Evolutionary conservation across 2,113 vertebrate species (phyloP).

Genomic region (Neofelis nebulosa): DNA sequence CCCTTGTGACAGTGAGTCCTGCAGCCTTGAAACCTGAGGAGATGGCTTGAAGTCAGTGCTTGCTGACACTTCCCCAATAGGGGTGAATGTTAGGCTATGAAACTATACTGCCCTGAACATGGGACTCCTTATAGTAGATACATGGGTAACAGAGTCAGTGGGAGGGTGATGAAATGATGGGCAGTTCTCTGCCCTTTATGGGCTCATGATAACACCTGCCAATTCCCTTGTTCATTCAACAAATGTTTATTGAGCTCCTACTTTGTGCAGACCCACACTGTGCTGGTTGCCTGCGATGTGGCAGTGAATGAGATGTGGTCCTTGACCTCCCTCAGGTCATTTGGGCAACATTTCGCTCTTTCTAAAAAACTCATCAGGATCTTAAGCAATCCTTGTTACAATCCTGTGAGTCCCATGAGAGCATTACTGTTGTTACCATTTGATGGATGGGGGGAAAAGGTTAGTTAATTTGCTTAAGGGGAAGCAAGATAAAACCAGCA

Average conservation of each 20-base stretch:
- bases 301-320: background rate
- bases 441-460: background rate
- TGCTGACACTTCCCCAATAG: background rate
- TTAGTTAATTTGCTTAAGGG: background rate
- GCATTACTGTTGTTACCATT: background rate
- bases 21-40: slow-evolving; percentile 50
- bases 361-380: background rate
- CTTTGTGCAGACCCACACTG: background rate
- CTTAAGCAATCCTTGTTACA: background rate
- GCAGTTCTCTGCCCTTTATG: background rate
- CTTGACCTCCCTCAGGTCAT: background rate
- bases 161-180: background rate
- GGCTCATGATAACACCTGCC: background rate
- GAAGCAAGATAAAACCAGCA: background rate
- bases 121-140: background rate
- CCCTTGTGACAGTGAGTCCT: background rate
- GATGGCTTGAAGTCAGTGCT: background rate
- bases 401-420: background rate
- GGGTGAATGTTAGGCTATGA: background rate
- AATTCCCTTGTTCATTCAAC: background rate
- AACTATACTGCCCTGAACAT: background rate
- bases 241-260: background rate
- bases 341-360: background rate
- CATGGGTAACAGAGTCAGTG: background rate
- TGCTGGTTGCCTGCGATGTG: background rate